Conservation (phyloP, 2,797 vertebrate species). For the Phoeniculus purpureus region DNA sequence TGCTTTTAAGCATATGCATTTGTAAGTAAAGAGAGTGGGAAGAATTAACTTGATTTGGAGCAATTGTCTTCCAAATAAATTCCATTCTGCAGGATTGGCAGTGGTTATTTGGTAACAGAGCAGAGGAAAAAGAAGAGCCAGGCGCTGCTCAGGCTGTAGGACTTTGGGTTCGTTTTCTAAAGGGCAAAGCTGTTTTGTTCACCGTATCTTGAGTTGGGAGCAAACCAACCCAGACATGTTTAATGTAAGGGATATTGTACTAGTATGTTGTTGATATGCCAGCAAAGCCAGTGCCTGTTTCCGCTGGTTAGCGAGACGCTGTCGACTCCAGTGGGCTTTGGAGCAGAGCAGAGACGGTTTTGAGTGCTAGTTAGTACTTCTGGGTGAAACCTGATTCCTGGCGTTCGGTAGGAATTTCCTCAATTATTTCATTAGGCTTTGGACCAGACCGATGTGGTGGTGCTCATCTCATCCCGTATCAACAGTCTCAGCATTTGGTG, state of each 20-base stretch:
- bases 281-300: conserved; percentile 14
- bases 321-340: conserved; percentile 49
- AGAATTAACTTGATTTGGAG: conserved; percentile 34
- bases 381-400: conserved; percentile 8
- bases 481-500: background rate
- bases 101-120: conserved; percentile 1
- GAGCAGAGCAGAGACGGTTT: conserved; percentile 47
- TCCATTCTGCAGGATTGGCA: background rate
- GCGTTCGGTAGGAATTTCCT: conserved; percentile 2
- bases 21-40: background rate
- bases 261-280: background rate
- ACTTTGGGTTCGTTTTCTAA: background rate
- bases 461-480: background rate
- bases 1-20: background rate
- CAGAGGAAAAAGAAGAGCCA: background rate
- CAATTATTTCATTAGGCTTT: conserved; percentile 34
- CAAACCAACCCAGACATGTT: conserved; percentile 34
- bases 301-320: background rate
- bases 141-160: background rate
- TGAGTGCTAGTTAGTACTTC: background rate
- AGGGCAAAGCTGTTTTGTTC: conserved; percentile 27
- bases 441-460: background rate
- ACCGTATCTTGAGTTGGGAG: background rate
- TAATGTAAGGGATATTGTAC: conserved; percentile 4
- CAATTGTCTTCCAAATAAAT: conserved; percentile 33